These are phyloP conservation scores for Rhinichthys klamathensis DNA, from an alignment of 2,113 vertebrate species.

Conservation along the genomic window DNA sequence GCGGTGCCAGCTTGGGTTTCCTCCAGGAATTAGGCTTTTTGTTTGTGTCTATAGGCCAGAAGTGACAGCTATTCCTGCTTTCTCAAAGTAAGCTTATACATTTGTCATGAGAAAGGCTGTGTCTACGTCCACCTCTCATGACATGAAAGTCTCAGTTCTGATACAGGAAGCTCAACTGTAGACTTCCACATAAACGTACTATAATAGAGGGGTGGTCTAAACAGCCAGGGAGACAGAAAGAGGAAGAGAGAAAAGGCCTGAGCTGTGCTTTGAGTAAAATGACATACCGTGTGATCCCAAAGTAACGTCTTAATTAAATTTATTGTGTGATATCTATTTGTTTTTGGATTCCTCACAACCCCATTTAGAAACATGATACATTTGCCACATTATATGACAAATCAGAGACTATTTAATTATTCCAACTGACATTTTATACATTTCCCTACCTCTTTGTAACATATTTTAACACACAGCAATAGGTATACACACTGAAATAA, in stretches of 20 bases:
- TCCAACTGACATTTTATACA: too few relatives aligned
- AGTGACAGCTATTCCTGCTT: constrained; percentile 78
- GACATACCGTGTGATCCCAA: background rate
- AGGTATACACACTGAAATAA: background rate
- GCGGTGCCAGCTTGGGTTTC: constrained; percentile 74
- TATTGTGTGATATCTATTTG: background rate
- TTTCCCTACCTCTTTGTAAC: background rate
- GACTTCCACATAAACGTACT: constrained; percentile 68
- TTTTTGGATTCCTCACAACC: background rate
- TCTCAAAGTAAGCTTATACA: constrained; percentile 76
- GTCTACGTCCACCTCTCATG: constrained; percentile 71
- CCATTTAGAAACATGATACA: background rate
- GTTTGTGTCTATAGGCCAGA: constrained; percentile 77
- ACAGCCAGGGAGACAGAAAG: background rate
- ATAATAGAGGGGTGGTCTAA: constrained; percentile 33
- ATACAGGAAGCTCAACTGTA: constrained; percentile 75
- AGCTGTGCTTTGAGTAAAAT: background rate
- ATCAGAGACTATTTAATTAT: background rate
- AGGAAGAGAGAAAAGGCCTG: constrained; percentile 13
- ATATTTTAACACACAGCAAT: background rate
- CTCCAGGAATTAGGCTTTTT: constrained; percentile 71
- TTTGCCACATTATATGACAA: background rate
- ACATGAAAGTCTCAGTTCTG: constrained; percentile 62
- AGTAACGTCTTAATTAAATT: background rate
- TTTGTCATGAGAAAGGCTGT: constrained; percentile 74